Evolutionary conservation across 2,888 invertebrate genomes (phyloP).

Genomic region (Andrena trimmerana): DNA sequence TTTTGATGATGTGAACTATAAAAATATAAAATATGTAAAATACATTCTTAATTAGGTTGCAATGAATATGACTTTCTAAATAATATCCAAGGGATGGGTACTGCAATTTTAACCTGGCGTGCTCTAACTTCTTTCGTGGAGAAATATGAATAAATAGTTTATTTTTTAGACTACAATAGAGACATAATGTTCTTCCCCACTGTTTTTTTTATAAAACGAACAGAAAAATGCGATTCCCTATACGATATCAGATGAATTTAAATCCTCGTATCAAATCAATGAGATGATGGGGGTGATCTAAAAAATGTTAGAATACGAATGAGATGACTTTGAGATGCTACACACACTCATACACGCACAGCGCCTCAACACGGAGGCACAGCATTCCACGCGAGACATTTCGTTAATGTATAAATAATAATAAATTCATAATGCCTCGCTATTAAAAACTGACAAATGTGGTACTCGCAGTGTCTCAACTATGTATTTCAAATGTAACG

Average conservation of each 20-base stretch:
- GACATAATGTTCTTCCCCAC: slow-evolving; percentile 35
- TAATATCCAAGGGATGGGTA: slow-evolving; percentile 47
- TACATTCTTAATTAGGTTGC: slow-evolving; percentile 35
- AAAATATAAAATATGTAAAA: slow-evolving; percentile 63
- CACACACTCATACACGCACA: slow-evolving; percentile 63
- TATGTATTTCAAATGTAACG: slow-evolving; percentile 23
- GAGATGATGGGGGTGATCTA: slow-evolving; percentile 39
- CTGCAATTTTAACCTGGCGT: slow-evolving; percentile 32
- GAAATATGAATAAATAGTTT: slow-evolving; percentile 67
- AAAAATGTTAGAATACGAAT: slow-evolving; percentile 54
- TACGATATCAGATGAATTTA: slow-evolving; percentile 40
- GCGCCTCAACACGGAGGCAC: slow-evolving; percentile 41
- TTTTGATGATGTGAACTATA: slow-evolving; percentile 56
- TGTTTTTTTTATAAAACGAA: slow-evolving; percentile 41
- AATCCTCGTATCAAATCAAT: slow-evolving; percentile 47
- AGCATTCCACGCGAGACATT: slow-evolving; percentile 51
- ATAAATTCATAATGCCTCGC: slow-evolving; percentile 61
- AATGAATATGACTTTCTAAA: slow-evolving; percentile 37
- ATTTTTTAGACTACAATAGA: slow-evolving; percentile 56
- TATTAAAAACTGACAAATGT: slow-evolving; percentile 63
- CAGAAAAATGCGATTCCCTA: slow-evolving; percentile 54
- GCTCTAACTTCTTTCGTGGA: slow-evolving; percentile 36
- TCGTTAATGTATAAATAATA: slow-evolving; percentile 66
- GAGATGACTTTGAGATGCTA: slow-evolving; percentile 46
- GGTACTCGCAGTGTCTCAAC: slow-evolving; percentile 43